Base-by-base conservation (phyloP, 2,797 vertebrate genomes). In the Acrocephalus scirpaceus region DNA sequence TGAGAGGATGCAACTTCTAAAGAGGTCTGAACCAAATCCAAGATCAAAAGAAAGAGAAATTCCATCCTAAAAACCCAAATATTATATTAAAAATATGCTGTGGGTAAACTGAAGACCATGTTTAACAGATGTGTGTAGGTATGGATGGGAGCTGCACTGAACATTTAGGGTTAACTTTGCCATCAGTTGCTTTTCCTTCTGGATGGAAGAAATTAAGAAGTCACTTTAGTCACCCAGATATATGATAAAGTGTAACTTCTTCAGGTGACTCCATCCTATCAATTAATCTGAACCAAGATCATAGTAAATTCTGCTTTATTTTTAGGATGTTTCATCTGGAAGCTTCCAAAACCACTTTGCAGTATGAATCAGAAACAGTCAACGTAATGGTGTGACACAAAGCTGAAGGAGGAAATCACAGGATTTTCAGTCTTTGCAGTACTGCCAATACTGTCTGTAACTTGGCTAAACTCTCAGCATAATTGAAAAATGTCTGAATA, bases 11-110 rank as follows among this genome's bases (percentile, higher is more conserved):
- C 36, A 72, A 34, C 56, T 82, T 94, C 67, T 88, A 30, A 93
- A 88, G 77, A 82, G 32, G 50, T 58, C 88, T 81, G 38, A 95
- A 91, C 29, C 42, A 96, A 96, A 94, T 69, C 75, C 86, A 83
- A 94, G 88, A 96, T 86, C 66, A 94, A 95, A 95, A 91, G 70
- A 61, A 92, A 69, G 13, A 82, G 14, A 88, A 95, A 87, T 40
- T 85, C 22, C 16, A 19, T 47, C 27, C 78, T 72, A 90, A 88
- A 84, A 87, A 47, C 20, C 44, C 32, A 32, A 72, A 78, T 11
- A 25, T 65, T 81, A 6, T 40, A 78, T 58, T 83, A 73, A 90
- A 93, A 89, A 83, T 84, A 76, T n/a, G 25, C 48, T 15, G 27
- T 50, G 40, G 51, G 47, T 76, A 70, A 86, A 82, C 11, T 44